These are phyloP conservation scores for Phylloscopus whistleri DNA, from an alignment of 2,113 vertebrate species.

Conservation along the genomic window DNA sequence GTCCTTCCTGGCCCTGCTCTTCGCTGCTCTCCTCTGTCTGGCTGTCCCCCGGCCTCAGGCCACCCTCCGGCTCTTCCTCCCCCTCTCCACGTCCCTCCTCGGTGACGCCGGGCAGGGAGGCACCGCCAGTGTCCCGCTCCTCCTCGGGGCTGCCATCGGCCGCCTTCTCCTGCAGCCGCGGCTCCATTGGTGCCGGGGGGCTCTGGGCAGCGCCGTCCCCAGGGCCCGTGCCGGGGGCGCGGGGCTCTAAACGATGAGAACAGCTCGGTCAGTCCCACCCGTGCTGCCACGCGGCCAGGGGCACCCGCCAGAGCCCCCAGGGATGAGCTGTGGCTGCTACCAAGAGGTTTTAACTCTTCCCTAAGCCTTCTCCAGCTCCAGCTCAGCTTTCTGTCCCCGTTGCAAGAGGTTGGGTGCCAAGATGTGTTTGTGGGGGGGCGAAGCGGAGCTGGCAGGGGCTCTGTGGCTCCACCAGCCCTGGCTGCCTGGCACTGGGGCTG, in stretches of 20 bases:
- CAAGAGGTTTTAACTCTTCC: neutral
- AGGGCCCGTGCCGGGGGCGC: constrained; percentile 64
- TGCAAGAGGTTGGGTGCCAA: constrained; percentile 36
- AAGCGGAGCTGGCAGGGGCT: neutral
- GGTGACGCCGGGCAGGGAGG: accelerated
- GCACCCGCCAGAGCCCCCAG: neutral
- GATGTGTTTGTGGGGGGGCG: neutral
- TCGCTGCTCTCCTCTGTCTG: neutral
- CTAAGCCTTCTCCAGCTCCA: constrained; percentile 9
- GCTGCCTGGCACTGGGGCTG: neutral
- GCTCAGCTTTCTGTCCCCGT: neutral
- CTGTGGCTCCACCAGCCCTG: accelerated
- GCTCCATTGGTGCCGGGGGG: constrained; percentile 53
- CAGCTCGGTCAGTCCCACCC: constrained; percentile 75
- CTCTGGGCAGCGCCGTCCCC: constrained; percentile 56
- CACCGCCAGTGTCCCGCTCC: neutral
- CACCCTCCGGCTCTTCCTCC: neutral
- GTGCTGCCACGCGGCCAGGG: accelerated
- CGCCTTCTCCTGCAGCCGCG: constrained; percentile 64
- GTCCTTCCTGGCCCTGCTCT: neutral
- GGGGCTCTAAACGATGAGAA: constrained; percentile 81
- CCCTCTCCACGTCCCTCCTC: neutral
- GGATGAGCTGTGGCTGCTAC: neutral
- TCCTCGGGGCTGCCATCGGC: neutral
- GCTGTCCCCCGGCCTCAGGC: neutral